Conservation (phyloP, 2,113 vertebrate genomes). For the Chauna torquata region DNA sequence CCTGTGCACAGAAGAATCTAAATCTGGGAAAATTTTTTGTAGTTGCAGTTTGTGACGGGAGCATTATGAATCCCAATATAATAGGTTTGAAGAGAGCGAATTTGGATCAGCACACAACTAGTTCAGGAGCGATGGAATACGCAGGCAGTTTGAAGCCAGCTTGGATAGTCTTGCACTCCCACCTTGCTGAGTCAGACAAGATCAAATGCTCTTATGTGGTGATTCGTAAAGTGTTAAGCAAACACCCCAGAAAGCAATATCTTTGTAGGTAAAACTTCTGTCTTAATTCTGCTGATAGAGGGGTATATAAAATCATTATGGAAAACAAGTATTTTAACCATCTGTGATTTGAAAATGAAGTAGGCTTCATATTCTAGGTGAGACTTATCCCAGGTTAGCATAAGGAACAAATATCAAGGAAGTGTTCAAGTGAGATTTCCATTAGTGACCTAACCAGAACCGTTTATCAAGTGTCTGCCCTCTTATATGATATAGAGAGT, state of each 20-base stretch:
- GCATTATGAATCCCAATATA: accelerated
- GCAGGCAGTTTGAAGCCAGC: background rate
- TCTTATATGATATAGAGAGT: background rate
- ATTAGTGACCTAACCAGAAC: background rate
- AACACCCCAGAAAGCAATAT: background rate
- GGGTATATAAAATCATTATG: background rate
- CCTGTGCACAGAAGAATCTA: too few species aligned
- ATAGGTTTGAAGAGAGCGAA: background rate
- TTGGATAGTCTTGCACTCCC: background rate
- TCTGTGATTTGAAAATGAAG: background rate
- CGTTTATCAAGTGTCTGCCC: background rate
- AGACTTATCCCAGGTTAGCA: background rate
- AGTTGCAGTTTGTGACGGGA: background rate
- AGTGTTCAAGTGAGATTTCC: background rate
- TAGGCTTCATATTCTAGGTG: background rate
- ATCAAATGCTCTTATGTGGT: background rate
- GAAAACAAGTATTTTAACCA: background rate
- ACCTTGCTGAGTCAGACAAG: background rate
- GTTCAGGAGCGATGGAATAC: background rate
- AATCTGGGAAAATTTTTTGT: background rate
- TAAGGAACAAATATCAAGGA: background rate
- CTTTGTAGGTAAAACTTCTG: background rate
- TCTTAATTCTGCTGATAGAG: background rate
- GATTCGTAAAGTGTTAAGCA: background rate
- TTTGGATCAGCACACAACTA: background rate